Evolutionary conservation across 1,140 invertebrate genomes (phyloP), one percentile per base, ranked within the genome.

Genomic region (Prorops nasuta): DNA sequence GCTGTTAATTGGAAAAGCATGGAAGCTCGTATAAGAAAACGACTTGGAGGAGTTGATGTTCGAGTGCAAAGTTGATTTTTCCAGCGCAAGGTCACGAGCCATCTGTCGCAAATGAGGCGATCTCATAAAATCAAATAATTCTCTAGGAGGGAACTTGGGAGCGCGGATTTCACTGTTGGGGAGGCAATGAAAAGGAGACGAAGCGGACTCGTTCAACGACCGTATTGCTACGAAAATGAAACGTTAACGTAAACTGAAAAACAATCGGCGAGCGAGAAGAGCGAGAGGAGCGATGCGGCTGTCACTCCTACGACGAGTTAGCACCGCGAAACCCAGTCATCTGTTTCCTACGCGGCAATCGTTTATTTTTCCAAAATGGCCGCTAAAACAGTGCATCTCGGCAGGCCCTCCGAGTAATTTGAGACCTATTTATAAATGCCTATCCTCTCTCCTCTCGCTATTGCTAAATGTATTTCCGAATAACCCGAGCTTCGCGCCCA

Each of bases 291-390:
- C 56, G 63, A n/a, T n/a, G 63, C 69, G 64, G 65, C 72, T 74
- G 71, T 75, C 72, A 72, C 70, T 71, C 69, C 49, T 44, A 37
- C 56, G 64, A 66, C 63, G 62, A 66, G 61, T 67, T 69, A 54
- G 58, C 63, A 58, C 62, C 55, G 59, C 55, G 60, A 56, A 32
- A 60, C 47, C 51, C 54, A 68, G 67, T 74, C 70, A 67, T 75
- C 70, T 74, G 71, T 72, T 75, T 70, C 58, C 65, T 64, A 63
- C 60, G 45, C 53, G 52, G 54, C 41, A 21, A 34, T 59, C 57
- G 69, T 74, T 74, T 72, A 72, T 74, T 72, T 72, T 72, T 74
- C 67, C 66, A 74, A 71, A 64, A 72, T 69, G 69, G 57, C 69
- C 57, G 70, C 67, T 72, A 75, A 75, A 75, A 74, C 59, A 68